A percentile compares a stretch with the other conserved stretches of the same genome.
Evolutionary conservation across 2,888 invertebrate species (phyloP).

Genomic region (Brachyptera risi): DNA sequence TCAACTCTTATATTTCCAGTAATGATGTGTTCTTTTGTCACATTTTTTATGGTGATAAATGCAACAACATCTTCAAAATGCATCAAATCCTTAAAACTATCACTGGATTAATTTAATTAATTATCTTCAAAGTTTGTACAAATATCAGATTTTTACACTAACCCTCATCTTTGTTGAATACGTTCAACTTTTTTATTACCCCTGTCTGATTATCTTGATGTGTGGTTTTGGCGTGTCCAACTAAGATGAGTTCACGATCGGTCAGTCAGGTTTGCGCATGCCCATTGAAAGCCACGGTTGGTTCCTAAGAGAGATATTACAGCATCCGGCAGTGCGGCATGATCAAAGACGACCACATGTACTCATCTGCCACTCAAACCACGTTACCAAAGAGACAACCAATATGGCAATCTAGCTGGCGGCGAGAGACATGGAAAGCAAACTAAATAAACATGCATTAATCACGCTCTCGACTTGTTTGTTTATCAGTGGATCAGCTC

Average conservation of each 20-base stretch:
- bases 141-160: no score
- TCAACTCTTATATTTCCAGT: no score
- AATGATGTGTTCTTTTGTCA: no score
- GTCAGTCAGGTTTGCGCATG: not conserved
- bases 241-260: not conserved
- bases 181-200: no score
- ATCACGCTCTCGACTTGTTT: constrained; percentile 8
- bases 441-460: constrained; percentile 16
- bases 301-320: no score
- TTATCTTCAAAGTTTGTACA: no score
- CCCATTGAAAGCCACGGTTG: not conserved
- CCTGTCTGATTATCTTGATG: no score
- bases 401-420: constrained; percentile 19
- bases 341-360: constrained; percentile 21
- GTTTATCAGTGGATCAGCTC: not conserved
- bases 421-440: constrained; percentile 12
- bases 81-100: no score
- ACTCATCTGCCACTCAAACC: constrained; percentile 20
- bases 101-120: no score
- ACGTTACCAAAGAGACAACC: constrained; percentile 11
- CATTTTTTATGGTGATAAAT: no score
- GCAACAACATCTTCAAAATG: no score
- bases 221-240: not conserved
- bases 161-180: no score
- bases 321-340: constrained; percentile 17